Percentiles rank a stretch among this genome's conserved stretches.
These are phyloP conservation scores for Eledona agricola DNA, from an alignment of 2,888 invertebrate species.

Conservation along the genomic window DNA sequence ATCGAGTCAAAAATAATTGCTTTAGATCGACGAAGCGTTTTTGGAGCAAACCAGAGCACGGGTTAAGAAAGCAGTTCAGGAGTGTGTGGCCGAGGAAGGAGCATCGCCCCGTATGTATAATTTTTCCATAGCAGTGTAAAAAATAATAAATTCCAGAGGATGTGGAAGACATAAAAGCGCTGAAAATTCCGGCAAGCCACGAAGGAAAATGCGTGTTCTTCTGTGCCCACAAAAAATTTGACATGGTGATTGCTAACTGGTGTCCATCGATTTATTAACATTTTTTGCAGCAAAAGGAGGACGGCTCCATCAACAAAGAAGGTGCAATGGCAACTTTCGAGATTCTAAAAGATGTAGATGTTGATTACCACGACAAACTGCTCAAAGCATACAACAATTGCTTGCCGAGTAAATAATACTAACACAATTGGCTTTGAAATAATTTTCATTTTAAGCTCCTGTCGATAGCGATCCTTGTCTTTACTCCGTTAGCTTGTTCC, in stretches of 20 bases:
- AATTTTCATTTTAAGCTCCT: constrained; percentile 5
- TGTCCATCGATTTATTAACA: too few species aligned
- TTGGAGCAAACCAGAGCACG: constrained; percentile 7
- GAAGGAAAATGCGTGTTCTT: constrained; percentile 25
- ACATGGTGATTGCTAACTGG: constrained; percentile 9
- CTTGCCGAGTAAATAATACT: constrained; percentile 1
- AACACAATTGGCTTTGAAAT: constrained; percentile 1
- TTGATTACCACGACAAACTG: constrained; percentile 8
- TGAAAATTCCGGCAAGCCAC: constrained; percentile 13
- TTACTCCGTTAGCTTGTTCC: constrained; percentile 1
- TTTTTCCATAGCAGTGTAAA: constrained; percentile 1
- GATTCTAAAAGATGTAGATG: constrained; percentile 17
- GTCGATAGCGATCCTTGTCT: constrained; percentile 14
- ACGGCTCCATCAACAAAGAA: constrained; percentile 36
- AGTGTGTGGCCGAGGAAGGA: constrained; percentile 10
- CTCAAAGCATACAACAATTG: constrained; percentile 8
- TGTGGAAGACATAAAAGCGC: constrained; percentile 3
- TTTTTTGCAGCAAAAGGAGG: constrained; percentile 38
- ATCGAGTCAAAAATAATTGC: neutral
- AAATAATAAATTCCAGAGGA: constrained; percentile 11
- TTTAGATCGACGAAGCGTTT: constrained; percentile 16
- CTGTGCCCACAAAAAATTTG: constrained; percentile 23
- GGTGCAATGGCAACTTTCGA: constrained; percentile 19
- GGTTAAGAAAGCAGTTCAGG: constrained; percentile 3
- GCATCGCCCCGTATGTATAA: constrained; percentile 9